These are phyloP conservation scores for Hippopotamyrus pictus DNA, from an alignment of 2,797 vertebrate species.

Conservation along the genomic window DNA sequence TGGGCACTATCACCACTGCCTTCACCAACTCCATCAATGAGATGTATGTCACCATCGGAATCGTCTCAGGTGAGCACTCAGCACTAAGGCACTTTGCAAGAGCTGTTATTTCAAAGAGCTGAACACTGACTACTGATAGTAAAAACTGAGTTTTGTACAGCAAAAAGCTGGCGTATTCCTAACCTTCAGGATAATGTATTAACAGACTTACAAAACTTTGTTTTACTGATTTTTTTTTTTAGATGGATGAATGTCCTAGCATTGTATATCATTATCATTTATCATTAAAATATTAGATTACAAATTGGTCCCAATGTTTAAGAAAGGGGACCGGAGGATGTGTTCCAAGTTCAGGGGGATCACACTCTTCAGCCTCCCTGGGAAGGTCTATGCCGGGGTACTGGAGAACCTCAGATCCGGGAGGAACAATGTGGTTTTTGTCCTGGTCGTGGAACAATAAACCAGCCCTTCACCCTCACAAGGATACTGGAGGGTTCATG, in stretches of 20 bases:
- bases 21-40: constrained; percentile 71
- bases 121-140: background rate
- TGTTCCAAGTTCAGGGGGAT: background rate
- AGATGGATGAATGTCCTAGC: background rate
- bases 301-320: background rate
- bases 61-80: constrained; percentile 70
- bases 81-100: background rate
- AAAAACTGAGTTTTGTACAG: background rate
- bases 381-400: background rate
- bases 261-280: background rate
- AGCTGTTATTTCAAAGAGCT: background rate
- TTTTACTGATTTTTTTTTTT: background rate
- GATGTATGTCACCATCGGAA: constrained; percentile 81
- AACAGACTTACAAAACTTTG: background rate
- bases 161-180: background rate
- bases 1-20: constrained; percentile 72
- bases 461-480: background rate
- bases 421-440: background rate
- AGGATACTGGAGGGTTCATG: background rate
- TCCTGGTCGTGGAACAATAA: background rate
- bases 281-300: background rate
- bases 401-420: background rate
- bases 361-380: background rate
- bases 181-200: background rate
- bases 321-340: background rate